Evolutionary conservation across 2,797 vertebrate genomes (phyloP).

Genomic region (Odontamblyopus lacepedii): DNA sequence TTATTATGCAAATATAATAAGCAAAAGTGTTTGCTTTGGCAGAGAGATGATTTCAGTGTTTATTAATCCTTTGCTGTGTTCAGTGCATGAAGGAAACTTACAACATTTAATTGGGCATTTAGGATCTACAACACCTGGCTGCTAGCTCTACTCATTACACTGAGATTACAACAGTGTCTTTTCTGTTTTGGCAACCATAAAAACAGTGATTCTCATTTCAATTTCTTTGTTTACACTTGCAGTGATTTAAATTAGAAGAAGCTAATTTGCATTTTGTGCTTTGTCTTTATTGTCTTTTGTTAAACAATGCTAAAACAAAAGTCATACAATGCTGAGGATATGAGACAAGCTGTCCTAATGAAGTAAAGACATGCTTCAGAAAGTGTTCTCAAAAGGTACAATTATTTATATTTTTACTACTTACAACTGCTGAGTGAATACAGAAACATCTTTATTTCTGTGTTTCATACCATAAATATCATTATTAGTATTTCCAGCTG

Average conservation of each 20-base stretch:
- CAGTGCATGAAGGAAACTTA: constrained; percentile 23
- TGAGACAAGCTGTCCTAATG: constrained; percentile 34
- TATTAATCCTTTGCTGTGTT: constrained; percentile 46
- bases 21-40: constrained; percentile 25
- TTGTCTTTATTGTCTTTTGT: constrained; percentile 35
- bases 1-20: constrained; percentile 39
- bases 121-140: constrained; percentile 50
- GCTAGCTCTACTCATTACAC: constrained; percentile 35
- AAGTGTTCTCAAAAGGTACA: background rate
- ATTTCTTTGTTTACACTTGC: constrained; percentile 38
- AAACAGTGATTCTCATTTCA: constrained; percentile 26
- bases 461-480: constrained; percentile 16
- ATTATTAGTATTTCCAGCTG: constrained; percentile 3
- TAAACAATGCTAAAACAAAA: constrained; percentile 26
- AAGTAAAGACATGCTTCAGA: constrained; percentile 24
- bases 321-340: constrained; percentile 39
- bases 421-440: background rate
- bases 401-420: background rate
- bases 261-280: constrained; percentile 42
- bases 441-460: constrained; percentile 32
- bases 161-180: constrained; percentile 29
- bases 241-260: constrained; percentile 38
- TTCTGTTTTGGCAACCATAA: constrained; percentile 22
- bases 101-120: constrained; percentile 51
- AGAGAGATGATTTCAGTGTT: constrained; percentile 35